phyloP scores from a whole-genome alignment of 1,140 invertebrate species.

The Drosophila virilis region DNA sequence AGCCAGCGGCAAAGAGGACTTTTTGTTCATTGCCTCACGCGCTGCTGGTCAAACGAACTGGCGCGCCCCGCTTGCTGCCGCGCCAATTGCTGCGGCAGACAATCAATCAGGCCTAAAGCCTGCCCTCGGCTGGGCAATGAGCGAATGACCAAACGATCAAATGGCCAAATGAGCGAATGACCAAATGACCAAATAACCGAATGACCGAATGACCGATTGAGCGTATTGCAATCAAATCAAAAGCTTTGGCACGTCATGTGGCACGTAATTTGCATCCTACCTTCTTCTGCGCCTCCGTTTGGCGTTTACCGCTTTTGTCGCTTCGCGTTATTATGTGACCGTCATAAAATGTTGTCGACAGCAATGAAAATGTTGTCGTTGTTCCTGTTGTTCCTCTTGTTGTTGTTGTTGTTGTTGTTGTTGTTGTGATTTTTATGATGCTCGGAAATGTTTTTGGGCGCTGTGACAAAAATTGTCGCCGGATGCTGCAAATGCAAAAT shows the following conservation, averaged over 20 bases:
- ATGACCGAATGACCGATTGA: constrained; percentile 1
- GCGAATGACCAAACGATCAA: constrained; percentile 10
- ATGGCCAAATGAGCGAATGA: constrained; percentile 11
- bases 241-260: constrained; percentile 66
- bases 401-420: constrained; percentile 24
- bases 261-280: constrained; percentile 66
- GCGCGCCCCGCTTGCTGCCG: background rate
- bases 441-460: constrained; percentile 52
- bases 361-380: constrained; percentile 35
- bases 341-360: constrained; percentile 71
- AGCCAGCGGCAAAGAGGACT: constrained; percentile 72
- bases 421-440: constrained; percentile 50
- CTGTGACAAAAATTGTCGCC: constrained; percentile 56
- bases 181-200: background rate
- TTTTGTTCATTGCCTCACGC: constrained; percentile 71
- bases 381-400: background rate
- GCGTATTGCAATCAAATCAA: constrained; percentile 70
- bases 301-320: constrained; percentile 48
- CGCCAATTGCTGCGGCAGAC: constrained; percentile 24
- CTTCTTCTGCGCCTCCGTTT: constrained; percentile 23
- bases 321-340: constrained; percentile 69
- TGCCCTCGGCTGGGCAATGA: background rate
- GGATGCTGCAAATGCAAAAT: constrained; percentile 82
- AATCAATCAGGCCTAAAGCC: constrained; percentile 50
- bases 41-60: constrained; percentile 5